Percentiles rank a stretch among this genome's conserved stretches.
These are phyloP conservation scores for Aromia moschata DNA, from an alignment of 2,888 invertebrate genomes.

Conservation along the genomic window DNA sequence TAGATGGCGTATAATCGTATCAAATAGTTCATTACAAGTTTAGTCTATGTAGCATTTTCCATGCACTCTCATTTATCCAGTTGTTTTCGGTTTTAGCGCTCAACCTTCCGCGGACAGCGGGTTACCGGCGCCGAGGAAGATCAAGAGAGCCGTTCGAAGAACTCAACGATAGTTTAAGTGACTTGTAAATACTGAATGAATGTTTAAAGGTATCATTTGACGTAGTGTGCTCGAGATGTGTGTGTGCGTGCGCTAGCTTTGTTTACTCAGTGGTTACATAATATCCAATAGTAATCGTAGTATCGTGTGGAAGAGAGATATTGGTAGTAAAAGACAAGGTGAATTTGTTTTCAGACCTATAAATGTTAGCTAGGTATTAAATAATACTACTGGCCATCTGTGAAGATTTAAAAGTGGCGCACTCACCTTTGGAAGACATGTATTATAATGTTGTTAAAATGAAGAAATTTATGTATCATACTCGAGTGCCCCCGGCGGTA, in stretches of 20 bases:
- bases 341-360: slow-evolving; percentile 50
- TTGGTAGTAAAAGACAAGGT: slow-evolving; percentile 31
- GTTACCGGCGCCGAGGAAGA: slow-evolving; percentile 56
- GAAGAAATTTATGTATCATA: slow-evolving; percentile 21
- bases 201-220: slow-evolving; percentile 28
- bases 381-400: slow-evolving; percentile 44
- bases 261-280: slow-evolving; percentile 28
- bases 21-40: too few species aligned
- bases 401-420: slow-evolving; percentile 44
- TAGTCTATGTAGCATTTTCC: too few species aligned
- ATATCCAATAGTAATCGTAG: slow-evolving; percentile 27
- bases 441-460: slow-evolving; percentile 51
- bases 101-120: slow-evolving; percentile 46
- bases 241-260: slow-evolving; percentile 32
- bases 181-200: slow-evolving; percentile 36
- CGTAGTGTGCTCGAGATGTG: slow-evolving; percentile 28
- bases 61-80: too few species aligned
- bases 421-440: slow-evolving; percentile 37
- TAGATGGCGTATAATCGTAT: too few species aligned
- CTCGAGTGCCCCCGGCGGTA: slow-evolving; percentile 8
- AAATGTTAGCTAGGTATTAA: slow-evolving; percentile 48
- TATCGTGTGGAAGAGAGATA: slow-evolving; percentile 27
- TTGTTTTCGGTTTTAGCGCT: slow-evolving; percentile 49
- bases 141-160: slow-evolving; percentile 64
- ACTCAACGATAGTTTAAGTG: slow-evolving; percentile 56